A percentile compares a stretch with the other conserved stretches of the same genome.
Evolutionary conservation across 2,113 vertebrate species (phyloP).

Genomic region (Podilymbus podiceps): DNA sequence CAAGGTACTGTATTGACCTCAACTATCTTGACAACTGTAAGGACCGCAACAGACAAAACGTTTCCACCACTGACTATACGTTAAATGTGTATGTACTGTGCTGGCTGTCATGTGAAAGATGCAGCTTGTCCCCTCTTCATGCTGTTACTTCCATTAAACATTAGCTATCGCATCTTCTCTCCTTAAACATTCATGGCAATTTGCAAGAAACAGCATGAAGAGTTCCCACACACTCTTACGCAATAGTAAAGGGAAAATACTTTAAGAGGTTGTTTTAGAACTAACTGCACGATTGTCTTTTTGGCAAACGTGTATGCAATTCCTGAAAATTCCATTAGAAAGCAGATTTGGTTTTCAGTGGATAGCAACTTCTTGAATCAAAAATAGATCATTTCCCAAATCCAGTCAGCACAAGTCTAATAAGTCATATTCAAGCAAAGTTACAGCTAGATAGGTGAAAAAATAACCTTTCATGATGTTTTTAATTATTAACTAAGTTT

Average conservation of each 20-base stretch:
- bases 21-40: neutral
- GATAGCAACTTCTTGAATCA: neutral
- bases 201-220: neutral
- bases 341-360: neutral
- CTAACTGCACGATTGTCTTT: neutral
- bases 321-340: neutral
- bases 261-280: neutral
- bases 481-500: neutral
- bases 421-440: neutral
- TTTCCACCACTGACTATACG: neutral
- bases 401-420: neutral
- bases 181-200: neutral
- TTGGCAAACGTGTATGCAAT: neutral
- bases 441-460: neutral
- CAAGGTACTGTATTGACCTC: neutral
- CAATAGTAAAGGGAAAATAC: neutral
- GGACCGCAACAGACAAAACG: neutral
- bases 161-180: neutral
- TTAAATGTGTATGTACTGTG: neutral
- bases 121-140: neutral
- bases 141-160: neutral
- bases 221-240: neutral
- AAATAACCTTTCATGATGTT: neutral
- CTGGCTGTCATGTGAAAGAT: neutral
- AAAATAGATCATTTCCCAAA: neutral